Evolutionary conservation across 2,113 vertebrate genomes (phyloP).

Genomic region (Catharus bicknelli): DNA sequence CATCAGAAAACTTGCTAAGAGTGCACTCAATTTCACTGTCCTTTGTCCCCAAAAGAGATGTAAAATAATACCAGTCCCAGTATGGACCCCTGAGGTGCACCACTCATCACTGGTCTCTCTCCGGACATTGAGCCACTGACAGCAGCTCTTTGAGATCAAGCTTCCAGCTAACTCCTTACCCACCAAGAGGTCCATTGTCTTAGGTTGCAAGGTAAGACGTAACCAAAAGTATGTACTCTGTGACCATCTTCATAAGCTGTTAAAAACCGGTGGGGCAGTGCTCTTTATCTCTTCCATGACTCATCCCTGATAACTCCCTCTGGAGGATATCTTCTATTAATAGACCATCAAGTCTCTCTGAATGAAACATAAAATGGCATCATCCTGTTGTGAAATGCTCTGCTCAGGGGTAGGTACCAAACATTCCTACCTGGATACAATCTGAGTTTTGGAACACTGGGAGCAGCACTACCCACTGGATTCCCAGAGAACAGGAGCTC

Average conservation of each 20-base stretch:
- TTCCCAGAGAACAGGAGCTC: not conserved
- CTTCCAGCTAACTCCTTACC: not conserved
- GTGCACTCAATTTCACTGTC: no score
- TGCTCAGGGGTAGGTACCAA: not conserved
- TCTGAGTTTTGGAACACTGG: not conserved
- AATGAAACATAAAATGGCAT: not conserved
- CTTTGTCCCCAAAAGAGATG: not conserved
- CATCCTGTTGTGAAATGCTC: not conserved
- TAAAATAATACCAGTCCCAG: not conserved
- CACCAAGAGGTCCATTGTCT: not conserved
- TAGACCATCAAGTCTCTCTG: not conserved
- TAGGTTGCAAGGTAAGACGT: not conserved
- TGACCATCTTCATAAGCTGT: no score
- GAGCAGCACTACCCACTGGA: not conserved
- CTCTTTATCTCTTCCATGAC: not conserved
- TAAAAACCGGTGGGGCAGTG: not conserved
- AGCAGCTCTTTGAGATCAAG: not conserved
- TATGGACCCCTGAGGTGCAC: not conserved
- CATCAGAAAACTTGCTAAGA: not conserved
- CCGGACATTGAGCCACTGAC: not conserved
- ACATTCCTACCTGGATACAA: not conserved
- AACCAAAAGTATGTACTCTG: not conserved
- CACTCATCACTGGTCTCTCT: not conserved
- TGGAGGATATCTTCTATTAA: no score
- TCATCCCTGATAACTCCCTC: not conserved